A percentile compares a stretch with the other conserved stretches of the same genome.
Conservation (phyloP, 2,797 vertebrate species). For the Gymnothorax reevesii region DNA sequence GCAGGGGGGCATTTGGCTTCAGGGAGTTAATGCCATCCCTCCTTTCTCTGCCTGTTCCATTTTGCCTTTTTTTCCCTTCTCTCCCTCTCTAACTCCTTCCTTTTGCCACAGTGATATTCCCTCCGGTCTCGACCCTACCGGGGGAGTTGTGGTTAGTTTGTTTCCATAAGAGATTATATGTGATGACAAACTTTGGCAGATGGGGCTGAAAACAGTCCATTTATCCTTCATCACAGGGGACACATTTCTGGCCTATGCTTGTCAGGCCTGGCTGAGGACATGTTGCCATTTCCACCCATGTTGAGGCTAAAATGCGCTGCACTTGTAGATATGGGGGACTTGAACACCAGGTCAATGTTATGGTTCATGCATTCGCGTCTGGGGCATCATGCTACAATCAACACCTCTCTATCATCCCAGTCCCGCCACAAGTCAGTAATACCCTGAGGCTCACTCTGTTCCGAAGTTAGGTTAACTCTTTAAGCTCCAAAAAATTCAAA, state of each 20-base stretch:
- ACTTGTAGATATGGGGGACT: neutral
- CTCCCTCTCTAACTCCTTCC: neutral
- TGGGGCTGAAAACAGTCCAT: neutral
- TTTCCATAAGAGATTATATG: neutral
- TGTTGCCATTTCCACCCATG: neutral
- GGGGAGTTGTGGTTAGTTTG: constrained; percentile 29
- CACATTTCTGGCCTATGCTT: neutral
- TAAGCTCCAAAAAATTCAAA: neutral
- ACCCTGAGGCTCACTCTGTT: neutral
- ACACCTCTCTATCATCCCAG: neutral
- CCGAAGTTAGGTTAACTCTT: neutral
- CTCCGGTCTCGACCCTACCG: constrained; percentile 13
- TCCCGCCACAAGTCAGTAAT: neutral
- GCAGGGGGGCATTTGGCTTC: too few species aligned
- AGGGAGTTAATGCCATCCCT: too few species aligned
- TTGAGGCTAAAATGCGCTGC: neutral
- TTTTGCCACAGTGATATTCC: constrained; percentile 5
- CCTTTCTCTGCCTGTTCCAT: neutral
- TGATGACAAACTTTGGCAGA: neutral
- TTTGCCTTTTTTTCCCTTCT: neutral
- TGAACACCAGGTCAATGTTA: neutral
- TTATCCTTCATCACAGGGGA: neutral
- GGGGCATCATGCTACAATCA: neutral
- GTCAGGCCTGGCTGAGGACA: neutral
- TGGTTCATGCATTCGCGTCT: neutral